Evolutionary conservation across 2,888 invertebrate genomes (phyloP), one percentile per base, ranked within the genome.

Genomic region (Caenorhabditis plicata): DNA sequence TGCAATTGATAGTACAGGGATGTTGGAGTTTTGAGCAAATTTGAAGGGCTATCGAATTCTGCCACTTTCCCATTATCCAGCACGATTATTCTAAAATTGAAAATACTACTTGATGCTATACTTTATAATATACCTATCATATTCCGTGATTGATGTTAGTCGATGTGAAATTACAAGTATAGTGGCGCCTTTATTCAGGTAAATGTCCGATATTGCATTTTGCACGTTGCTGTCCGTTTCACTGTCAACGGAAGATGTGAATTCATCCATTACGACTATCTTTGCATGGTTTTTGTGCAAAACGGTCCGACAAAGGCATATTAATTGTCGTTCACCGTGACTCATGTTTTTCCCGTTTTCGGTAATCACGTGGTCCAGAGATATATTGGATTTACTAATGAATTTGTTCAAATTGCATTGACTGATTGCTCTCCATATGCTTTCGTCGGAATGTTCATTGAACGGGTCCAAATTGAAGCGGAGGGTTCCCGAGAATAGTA

Each of bases 381-480:
- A 89, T 46, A 87, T 87, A 2, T 87, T 83, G 47, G 92, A 85
- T 0, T 64, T 39, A 82, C 88, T 86, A 4, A 92, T 89, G 81
- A 92, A 94, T 7, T 85, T 70, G 82, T 90, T 91, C 49, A 95
- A 86, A 85, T 95, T 92, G 1, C 93, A 90, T 78, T 90, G 88
- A 73, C 92, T 90, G 36, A 95, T 83, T 23, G 91, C 88, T 44
- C 85, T 86, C 94, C 94, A 95, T 35, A 95, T 83, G 48, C 90
- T 88, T 0, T 88, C 88, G 76, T 95, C 94, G 1, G 85, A 83
- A 82, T 89, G 87, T 2, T 82, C 82, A 71, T 87, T 85, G 83
- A 93, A 91, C 2, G 95, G 95, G 85, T 95, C 95, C 61, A 95
- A 86, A 85, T 95, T 95, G 84, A 90, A 87, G 43, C 94, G 86